phyloP scores from a whole-genome alignment of 2,113 vertebrate species.

The Mola mola region DNA sequence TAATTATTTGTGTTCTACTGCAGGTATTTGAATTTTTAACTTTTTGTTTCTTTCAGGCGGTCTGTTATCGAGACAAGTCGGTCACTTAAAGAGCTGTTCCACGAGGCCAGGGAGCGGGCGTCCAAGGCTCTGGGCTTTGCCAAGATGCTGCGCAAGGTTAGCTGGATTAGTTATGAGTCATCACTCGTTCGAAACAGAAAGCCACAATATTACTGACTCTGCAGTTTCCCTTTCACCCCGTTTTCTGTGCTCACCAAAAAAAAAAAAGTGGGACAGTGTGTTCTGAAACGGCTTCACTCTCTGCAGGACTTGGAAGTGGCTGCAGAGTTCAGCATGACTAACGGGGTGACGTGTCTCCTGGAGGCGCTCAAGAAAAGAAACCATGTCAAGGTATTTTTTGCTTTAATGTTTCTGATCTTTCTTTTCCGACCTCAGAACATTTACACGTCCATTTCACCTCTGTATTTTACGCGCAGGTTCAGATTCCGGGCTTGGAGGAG shows the following conservation, averaged over 20 bases:
- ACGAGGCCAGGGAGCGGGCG: constrained; percentile 95
- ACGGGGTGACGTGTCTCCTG: constrained; percentile 87
- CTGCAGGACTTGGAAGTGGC: constrained; percentile 95
- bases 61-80: constrained; percentile 96
- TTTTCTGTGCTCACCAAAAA: constrained; percentile 25
- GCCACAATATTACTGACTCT: constrained; percentile 6
- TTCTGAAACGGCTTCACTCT: constrained; percentile 21
- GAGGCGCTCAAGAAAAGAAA: constrained; percentile 86
- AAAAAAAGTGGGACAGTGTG: constrained; percentile 30
- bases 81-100: constrained; percentile 96
- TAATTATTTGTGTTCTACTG: too few relatives aligned
- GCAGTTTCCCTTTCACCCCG: constrained; percentile 26
- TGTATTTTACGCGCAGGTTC: too few relatives aligned
- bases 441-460: background rate
- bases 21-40: background rate
- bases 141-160: constrained; percentile 98
- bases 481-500: constrained; percentile 87
- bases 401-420: constrained; percentile 2
- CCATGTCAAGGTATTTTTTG: constrained; percentile 87
- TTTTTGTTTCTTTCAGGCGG: constrained; percentile 80
- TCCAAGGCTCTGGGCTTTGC: constrained; percentile 98
- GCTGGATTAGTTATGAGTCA: constrained; percentile 14
- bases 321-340: constrained; percentile 91
- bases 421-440: background rate
- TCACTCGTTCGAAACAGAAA: constrained; percentile 19